A percentile compares a stretch with the other conserved stretches of the same genome.
Conservation (phyloP, 1,140 invertebrate species). For the Sinella curviseta region DNA sequence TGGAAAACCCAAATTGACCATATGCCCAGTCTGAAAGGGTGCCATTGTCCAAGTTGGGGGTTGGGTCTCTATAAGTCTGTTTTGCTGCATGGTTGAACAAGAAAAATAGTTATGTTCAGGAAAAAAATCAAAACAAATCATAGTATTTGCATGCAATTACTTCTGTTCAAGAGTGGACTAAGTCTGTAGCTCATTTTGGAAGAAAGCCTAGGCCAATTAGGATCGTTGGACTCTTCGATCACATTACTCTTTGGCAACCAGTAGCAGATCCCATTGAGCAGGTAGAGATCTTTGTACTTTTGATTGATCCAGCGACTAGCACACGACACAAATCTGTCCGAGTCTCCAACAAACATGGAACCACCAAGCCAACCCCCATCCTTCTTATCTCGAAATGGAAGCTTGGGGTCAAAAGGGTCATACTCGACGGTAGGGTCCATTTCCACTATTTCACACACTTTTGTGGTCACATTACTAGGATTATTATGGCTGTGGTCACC, state of each 20-base stretch:
- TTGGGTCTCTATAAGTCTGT: too few species aligned
- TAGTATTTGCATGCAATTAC: not conserved
- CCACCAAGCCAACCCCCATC: slow-evolving; percentile 49
- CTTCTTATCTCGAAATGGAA: slow-evolving; percentile 40
- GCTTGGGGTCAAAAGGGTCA: not conserved
- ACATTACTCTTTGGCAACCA: slow-evolving; percentile 31
- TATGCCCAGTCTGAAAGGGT: slow-evolving; percentile 47
- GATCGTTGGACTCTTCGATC: slow-evolving; percentile 14
- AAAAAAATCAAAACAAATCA: not conserved
- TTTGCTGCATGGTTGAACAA: too few species aligned
- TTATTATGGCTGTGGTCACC: not conserved
- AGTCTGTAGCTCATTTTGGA: not conserved
- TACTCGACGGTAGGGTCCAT: slow-evolving; percentile 38
- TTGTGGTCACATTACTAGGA: not conserved
- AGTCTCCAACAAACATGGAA: slow-evolving; percentile 33
- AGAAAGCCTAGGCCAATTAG: not conserved
- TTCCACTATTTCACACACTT: slow-evolving; percentile 31
- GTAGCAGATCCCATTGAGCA: slow-evolving; percentile 52
- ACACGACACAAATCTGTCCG: slow-evolving; percentile 46
- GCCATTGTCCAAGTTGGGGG: too few species aligned
- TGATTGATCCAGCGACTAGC: slow-evolving; percentile 52
- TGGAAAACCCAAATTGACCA: slow-evolving; percentile 51
- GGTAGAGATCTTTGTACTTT: slow-evolving; percentile 39
- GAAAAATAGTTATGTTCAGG: not conserved
- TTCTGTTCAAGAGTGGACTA: not conserved